Conservation (phyloP, 2,797 vertebrate genomes). For the Muraenolepis orangiensis region DNA sequence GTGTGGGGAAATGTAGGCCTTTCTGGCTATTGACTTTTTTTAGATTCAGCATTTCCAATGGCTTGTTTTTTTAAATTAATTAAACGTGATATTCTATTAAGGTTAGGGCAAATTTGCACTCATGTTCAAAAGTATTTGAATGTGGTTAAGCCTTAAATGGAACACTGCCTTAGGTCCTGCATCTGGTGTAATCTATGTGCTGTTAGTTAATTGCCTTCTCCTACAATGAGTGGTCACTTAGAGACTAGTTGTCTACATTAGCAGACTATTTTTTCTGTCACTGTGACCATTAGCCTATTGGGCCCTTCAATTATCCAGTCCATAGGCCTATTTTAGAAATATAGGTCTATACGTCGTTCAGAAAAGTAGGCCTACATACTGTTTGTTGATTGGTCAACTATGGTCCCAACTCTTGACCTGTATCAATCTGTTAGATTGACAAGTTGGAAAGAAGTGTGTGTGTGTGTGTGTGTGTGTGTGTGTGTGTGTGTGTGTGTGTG, state of each 20-base stretch:
- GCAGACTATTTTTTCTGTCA: background rate
- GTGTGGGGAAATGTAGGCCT: background rate
- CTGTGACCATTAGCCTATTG: background rate
- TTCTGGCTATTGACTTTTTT: background rate
- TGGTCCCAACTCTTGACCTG: conserved; percentile 5
- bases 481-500: background rate
- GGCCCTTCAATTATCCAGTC: no score
- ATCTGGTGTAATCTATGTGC: background rate
- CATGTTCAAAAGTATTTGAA: background rate
- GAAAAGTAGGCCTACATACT: background rate
- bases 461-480: background rate
- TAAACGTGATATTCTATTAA: background rate
- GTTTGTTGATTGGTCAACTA: background rate
- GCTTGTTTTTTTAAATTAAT: background rate
- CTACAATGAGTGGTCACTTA: background rate
- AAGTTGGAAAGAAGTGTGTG: background rate
- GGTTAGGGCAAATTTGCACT: background rate
- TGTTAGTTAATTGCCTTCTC: background rate
- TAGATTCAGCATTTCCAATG: background rate
- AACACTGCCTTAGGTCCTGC: background rate
- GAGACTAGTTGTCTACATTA: background rate
- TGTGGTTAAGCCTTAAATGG: background rate
- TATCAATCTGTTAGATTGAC: background rate
- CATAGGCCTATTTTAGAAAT: background rate
- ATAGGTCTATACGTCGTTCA: background rate